These are phyloP conservation scores for Tipula vernalis DNA, from an alignment of 2,888 invertebrate species.

Conservation along the genomic window DNA sequence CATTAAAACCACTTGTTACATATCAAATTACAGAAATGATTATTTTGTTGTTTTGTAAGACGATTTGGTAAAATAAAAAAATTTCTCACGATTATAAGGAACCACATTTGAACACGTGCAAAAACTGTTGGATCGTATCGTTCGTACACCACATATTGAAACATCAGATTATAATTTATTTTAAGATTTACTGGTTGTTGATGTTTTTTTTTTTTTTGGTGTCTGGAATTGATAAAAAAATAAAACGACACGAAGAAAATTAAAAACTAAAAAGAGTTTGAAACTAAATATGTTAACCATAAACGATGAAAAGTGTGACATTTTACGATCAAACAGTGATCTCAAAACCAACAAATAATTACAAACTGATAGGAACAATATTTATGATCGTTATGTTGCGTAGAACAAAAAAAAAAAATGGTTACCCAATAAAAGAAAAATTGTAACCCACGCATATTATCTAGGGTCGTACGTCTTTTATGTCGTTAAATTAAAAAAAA, in stretches of 20 bases:
- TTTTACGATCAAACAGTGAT: background rate
- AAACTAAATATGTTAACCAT: background rate
- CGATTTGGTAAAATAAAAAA: background rate
- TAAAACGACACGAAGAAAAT: background rate
- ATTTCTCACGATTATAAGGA: slow-evolving; percentile 7
- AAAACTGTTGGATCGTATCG: background rate
- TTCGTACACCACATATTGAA: background rate
- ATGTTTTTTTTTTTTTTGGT: background rate
- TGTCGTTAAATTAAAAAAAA: background rate
- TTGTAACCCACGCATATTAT: background rate
- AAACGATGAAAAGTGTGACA: background rate
- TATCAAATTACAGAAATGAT: background rate
- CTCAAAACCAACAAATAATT: background rate
- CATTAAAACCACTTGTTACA: slow-evolving; percentile 9
- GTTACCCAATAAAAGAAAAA: background rate
- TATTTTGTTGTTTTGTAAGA: background rate
- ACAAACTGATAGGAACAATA: background rate
- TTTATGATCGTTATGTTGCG: background rate
- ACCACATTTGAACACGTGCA: slow-evolving; percentile 6
- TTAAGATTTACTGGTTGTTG: background rate
- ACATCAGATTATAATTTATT: background rate
- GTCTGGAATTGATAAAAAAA: background rate
- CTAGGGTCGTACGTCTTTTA: background rate
- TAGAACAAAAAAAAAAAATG: background rate
- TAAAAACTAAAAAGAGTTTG: background rate